Base-by-base conservation (phyloP, 2,888 invertebrate genomes). In the Eutolmus rufibarbis region DNA sequence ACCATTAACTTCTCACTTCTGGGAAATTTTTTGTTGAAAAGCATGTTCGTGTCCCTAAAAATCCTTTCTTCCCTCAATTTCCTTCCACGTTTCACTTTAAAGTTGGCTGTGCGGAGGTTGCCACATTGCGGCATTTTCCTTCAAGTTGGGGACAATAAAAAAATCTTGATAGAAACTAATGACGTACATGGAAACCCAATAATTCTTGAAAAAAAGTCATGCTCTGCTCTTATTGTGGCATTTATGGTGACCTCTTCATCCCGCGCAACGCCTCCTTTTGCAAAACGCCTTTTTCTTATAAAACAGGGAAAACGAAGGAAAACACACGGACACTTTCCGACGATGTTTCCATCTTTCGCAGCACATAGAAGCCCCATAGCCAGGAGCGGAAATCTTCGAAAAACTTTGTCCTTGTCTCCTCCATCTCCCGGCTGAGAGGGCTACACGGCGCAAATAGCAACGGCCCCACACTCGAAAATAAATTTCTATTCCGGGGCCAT, bases 401-500 rank as follows among this genome's bases (percentile, higher is more conserved):
- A 78, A 78, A 78, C 74, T 31, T 74, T 74, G 8, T 74, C 34
- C 74, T 51, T 51, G 51, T 51, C 51, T 40, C 23, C 43, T 28
- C 78, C 43, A 46, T 23, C 14, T 78, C 77, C 37, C 77, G 19
- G 37, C 74, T 7, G 31, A 19, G 34, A 19, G 16, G 74, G 74
- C 40, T 31, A n/a, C 19, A 78, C 28, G 19, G 78, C 28, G 74
- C 74, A 19, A 77, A 37, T 40, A 34, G 77, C 12, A 37, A 14
- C 16, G 77, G 19, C 19, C 81, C 57, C 57, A 56, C 31, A 34
- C 81, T 37, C 28, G 84, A 66, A 84, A 66, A 84, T 84, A 74
- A 84, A 84, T 84, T 84, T 74, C 74, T 84, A 74, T 84, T 84
- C 74, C 40, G 74, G 37, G 23, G 23, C 74, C 84, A 84, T 84